A percentile compares a stretch with the other conserved stretches of the same genome.
Conservation (phyloP, 2,797 vertebrate genomes). For the Tapirus indicus region DNA sequence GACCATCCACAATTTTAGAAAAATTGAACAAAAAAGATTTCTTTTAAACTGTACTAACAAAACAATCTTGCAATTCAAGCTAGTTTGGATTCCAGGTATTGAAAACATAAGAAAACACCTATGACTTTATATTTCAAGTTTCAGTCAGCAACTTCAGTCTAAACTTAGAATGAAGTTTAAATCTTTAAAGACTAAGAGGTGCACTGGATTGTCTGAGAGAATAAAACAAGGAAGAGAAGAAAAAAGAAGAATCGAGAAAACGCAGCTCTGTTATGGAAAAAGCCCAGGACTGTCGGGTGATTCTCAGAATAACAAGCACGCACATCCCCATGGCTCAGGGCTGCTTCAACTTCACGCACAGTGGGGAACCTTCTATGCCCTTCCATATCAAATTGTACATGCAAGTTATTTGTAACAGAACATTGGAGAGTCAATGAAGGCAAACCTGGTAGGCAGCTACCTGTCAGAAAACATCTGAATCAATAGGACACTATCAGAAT, state of each 20-base stretch:
- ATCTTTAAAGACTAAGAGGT: constrained; percentile 49
- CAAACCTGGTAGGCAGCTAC: constrained; percentile 70
- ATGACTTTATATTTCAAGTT: constrained; percentile 50
- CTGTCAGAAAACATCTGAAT: constrained; percentile 69
- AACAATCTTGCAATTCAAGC: not conserved
- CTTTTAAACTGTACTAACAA: constrained; percentile 12
- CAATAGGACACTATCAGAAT: constrained; percentile 73
- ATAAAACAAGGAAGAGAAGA: constrained; percentile 32
- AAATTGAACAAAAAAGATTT: not conserved
- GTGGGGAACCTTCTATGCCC: constrained; percentile 25
- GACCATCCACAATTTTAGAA: constrained; percentile 10
- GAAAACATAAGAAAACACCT: not conserved
- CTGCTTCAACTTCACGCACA: constrained; percentile 8
- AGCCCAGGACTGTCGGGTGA: constrained; percentile 49
- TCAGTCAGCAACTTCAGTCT: too few species aligned
- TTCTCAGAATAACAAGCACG: constrained; percentile 53
- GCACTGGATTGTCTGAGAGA: constrained; percentile 16
- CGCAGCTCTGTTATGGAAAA: not conserved
- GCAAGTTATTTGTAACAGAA: constrained; percentile 83
- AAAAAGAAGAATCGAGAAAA: constrained; percentile 47
- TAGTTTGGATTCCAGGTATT: not conserved
- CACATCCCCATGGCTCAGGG: not conserved
- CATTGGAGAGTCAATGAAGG: constrained; percentile 78
- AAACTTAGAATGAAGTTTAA: constrained; percentile 48
- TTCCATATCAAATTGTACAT: constrained; percentile 74